Conservation (phyloP, 2,797 vertebrate genomes). For the Microtus californicus region DNA sequence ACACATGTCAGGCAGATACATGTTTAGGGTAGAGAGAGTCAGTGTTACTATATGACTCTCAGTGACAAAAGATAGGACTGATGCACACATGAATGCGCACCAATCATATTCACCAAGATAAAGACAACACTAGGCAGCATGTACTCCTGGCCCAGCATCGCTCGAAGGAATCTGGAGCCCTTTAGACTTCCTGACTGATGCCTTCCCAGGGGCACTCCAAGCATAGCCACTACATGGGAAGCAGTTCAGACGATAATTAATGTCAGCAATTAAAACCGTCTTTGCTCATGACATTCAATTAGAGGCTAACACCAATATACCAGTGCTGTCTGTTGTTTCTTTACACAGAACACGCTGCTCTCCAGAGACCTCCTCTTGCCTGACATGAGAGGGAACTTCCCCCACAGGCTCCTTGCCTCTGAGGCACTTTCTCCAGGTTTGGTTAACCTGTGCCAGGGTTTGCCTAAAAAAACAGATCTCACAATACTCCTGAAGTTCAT, state of each 20-base stretch:
- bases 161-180: neutral
- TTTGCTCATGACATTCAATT: constrained; percentile 52
- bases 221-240: neutral
- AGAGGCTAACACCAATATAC: constrained; percentile 57
- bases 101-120: neutral
- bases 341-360: neutral
- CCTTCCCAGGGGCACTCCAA: neutral
- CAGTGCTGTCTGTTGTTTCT: constrained; percentile 4
- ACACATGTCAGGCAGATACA: rapidly evolving
- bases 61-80: neutral
- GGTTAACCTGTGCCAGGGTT: neutral
- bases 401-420: rapidly evolving
- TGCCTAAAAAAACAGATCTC: neutral
- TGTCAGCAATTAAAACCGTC: constrained; percentile 4
- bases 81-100: neutral
- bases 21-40: neutral
- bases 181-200: neutral
- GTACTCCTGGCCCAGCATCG: rapidly evolving
- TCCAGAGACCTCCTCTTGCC: neutral
- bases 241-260: neutral
- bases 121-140: neutral
- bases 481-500: neutral
- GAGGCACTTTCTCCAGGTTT: neutral
- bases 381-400: neutral
- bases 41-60: neutral